Conservation (phyloP, 2,888 invertebrate species). For the Drosophila lutescens region DNA sequence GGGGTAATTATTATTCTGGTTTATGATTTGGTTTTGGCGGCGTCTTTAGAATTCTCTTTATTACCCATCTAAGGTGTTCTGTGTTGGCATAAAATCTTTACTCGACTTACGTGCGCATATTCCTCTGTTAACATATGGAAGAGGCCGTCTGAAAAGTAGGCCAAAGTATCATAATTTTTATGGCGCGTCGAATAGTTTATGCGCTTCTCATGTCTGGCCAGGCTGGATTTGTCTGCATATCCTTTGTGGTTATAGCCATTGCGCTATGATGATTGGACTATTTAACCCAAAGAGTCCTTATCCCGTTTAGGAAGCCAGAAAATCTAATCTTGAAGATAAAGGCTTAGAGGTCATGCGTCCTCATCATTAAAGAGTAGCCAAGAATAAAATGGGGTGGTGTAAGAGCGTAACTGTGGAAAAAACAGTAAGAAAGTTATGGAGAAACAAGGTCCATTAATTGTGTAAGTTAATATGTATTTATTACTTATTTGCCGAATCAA, state of each 20-base stretch:
- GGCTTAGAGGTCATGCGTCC: slow-evolving; percentile 4
- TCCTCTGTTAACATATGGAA: slow-evolving; percentile 16
- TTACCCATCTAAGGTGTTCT: slow-evolving; percentile 66
- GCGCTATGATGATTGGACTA: slow-evolving; percentile 26
- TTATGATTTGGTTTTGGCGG: slow-evolving; percentile 68
- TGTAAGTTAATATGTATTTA: no score
- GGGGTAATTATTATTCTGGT: slow-evolving; percentile 80
- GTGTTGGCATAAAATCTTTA: slow-evolving; percentile 68
- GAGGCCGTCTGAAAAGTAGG: slow-evolving; percentile 50
- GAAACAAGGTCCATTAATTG: no score
- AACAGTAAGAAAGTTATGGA: no score
- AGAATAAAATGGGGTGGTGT: slow-evolving; percentile 8
- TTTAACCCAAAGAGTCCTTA: slow-evolving; percentile 15
- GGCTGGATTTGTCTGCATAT: not conserved
- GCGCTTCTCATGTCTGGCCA: slow-evolving; percentile 62
- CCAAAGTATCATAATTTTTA: slow-evolving; percentile 64
- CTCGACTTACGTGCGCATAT: slow-evolving; percentile 49
- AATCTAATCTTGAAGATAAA: slow-evolving; percentile 17
- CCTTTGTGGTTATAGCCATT: slow-evolving; percentile 20
- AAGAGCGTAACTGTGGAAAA: no score
- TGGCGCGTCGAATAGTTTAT: slow-evolving; percentile 70
- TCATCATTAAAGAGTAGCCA: slow-evolving; percentile 30
- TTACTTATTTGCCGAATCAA: no score
- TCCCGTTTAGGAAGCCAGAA: slow-evolving; percentile 16
- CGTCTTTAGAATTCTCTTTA: slow-evolving; percentile 73